These are phyloP conservation scores for Epicampocera succincta DNA, from an alignment of 2,888 invertebrate species.

Conservation along the genomic window DNA sequence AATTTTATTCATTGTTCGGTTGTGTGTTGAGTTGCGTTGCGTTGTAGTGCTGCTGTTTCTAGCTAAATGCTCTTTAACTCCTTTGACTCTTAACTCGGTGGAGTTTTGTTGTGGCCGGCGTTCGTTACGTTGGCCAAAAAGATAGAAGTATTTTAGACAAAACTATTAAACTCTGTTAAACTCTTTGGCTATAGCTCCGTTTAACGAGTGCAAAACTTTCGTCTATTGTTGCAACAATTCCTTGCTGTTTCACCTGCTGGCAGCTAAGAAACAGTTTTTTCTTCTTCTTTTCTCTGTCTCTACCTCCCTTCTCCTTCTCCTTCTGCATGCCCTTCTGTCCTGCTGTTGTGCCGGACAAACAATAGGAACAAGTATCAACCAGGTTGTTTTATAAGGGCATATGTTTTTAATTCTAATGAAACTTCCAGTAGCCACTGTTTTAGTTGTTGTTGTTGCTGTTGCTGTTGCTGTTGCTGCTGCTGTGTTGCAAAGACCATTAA, in stretches of 20 bases:
- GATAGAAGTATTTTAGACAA: conserved; percentile 41
- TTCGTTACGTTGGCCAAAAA: conserved; percentile 36
- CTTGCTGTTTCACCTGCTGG: conserved; percentile 32
- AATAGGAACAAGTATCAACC: conserved; percentile 7
- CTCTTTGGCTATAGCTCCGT: conserved; percentile 63
- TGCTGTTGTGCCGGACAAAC: conserved; percentile 48
- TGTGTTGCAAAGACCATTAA: conserved; percentile 17
- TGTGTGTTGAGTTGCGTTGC: not conserved
- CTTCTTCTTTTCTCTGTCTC: conserved; percentile 40
- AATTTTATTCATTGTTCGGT: conserved; percentile 3
- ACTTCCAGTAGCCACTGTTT: conserved; percentile 48
- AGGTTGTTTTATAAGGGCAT: conserved; percentile 43
- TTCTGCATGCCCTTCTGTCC: conserved; percentile 36
- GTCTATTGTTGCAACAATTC: conserved; percentile 38
- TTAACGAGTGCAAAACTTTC: conserved; percentile 68
- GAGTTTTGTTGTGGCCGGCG: conserved; percentile 11
- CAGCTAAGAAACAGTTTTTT: conserved; percentile 48
- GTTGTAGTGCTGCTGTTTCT: not conserved
- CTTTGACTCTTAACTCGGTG: conserved; percentile 42
- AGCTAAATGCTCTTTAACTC: conserved; percentile 55
- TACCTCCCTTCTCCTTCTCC: conserved; percentile 11
- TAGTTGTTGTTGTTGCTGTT: conserved; percentile 13
- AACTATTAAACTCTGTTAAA: conserved; percentile 43
- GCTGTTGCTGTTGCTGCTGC: conserved; percentile 16
- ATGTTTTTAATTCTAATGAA: conserved; percentile 59